Evolutionary conservation across 2,113 vertebrate genomes (phyloP).

Genomic region (Butorides virescens): DNA sequence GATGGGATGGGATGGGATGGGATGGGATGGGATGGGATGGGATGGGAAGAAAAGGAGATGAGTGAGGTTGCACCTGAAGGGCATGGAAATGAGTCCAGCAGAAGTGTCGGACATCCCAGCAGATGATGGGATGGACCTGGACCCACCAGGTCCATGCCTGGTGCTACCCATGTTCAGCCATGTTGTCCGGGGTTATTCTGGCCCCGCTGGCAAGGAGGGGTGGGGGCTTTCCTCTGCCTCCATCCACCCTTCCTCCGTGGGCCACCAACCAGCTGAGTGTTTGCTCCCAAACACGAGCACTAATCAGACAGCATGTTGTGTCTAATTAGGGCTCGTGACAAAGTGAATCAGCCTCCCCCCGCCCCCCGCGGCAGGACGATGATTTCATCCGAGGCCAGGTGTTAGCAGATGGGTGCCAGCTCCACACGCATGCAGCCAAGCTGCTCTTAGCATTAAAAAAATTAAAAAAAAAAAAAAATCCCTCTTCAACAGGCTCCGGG

Average conservation of each 20-base stretch:
- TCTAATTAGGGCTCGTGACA: neutral
- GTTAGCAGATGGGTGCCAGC: constrained; percentile 19
- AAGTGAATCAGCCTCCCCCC: neutral
- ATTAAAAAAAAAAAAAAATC: neutral
- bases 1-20: too few relatives aligned
- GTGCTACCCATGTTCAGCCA: neutral
- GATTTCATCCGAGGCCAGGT: constrained; percentile 27
- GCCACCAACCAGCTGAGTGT: neutral
- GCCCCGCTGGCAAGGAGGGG: neutral
- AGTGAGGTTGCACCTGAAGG: neutral
- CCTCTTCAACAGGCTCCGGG: neutral
- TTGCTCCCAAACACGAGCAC: neutral
- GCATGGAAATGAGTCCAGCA: neutral
- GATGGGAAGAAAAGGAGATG: neutral
- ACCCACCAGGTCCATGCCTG: neutral
- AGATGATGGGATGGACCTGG: neutral
- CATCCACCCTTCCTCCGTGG: rapidly evolving
- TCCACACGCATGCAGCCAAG: neutral
- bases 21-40: too few relatives aligned
- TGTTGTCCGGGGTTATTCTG: rapidly evolving
- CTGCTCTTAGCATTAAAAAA: neutral
- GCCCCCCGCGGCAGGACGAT: neutral
- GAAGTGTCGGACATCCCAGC: neutral
- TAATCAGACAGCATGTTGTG: neutral
- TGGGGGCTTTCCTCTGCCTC: neutral